Evolutionary conservation across 1,140 invertebrate genomes (phyloP).

Genomic region (Lucilia cuprina): DNA sequence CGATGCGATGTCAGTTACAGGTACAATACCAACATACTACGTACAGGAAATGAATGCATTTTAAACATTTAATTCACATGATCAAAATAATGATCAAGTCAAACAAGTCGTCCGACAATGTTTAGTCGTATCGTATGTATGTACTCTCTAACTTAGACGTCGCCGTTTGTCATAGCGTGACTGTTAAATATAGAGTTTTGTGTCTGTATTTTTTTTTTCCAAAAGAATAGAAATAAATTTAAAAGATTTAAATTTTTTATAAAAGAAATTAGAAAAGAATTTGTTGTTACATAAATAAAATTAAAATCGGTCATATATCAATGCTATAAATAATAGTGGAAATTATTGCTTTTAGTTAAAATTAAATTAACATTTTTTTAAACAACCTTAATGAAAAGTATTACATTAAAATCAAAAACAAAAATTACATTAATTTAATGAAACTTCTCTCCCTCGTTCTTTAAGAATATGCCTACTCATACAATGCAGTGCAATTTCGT

Average conservation of each 20-base stretch:
- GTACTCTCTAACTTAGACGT: neutral
- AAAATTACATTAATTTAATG: too few species aligned
- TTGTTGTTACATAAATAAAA: neutral
- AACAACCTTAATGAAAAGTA: too few species aligned
- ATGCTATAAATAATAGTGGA: too few species aligned
- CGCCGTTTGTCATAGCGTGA: neutral
- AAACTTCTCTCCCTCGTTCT: too few species aligned
- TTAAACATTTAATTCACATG: constrained; percentile 9
- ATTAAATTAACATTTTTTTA: too few species aligned
- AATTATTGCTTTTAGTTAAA: too few species aligned
- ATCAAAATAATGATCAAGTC: constrained; percentile 8
- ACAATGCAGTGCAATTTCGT: too few species aligned
- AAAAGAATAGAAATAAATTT: neutral
- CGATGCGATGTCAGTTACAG: neutral
- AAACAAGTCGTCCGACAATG: neutral
- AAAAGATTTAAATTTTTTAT: neutral
- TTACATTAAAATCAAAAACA: too few species aligned
- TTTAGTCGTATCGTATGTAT: neutral
- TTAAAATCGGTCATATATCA: neutral
- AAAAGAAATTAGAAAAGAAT: neutral
- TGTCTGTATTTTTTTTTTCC: neutral
- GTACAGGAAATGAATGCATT: constrained; percentile 14
- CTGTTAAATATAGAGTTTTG: neutral
- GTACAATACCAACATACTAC: neutral
- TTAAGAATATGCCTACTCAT: too few species aligned